Evolutionary conservation across 2,113 vertebrate genomes (phyloP).

Genomic region (Parus major): DNA sequence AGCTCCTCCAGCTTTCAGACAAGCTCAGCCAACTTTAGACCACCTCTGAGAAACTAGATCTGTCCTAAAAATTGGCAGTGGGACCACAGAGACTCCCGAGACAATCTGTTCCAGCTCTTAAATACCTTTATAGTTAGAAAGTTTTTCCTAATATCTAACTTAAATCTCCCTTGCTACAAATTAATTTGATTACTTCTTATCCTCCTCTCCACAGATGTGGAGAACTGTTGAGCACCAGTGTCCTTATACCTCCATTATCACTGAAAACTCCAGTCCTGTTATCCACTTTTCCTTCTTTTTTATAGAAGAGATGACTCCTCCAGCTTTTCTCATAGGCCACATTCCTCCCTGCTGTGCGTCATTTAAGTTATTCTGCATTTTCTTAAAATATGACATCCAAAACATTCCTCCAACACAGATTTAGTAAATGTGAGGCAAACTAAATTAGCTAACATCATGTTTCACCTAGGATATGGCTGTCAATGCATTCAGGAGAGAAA

Average conservation of each 20-base stretch:
- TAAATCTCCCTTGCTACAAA: neutral
- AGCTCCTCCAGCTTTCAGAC: neutral
- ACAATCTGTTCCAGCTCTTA: neutral
- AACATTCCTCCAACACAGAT: neutral
- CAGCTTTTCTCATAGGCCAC: neutral
- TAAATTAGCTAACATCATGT: neutral
- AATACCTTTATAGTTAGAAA: neutral
- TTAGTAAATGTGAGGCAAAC: neutral
- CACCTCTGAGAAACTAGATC: neutral
- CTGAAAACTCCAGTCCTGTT: neutral
- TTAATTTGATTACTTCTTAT: neutral
- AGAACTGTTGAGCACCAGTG: neutral
- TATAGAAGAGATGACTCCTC: neutral
- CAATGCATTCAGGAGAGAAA: neutral
- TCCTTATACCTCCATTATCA: neutral
- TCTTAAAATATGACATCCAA: neutral
- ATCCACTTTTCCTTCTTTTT: neutral
- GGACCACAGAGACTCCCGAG: fast-evolving
- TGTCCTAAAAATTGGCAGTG: neutral
- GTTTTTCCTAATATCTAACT: neutral
- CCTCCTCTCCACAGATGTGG: neutral
- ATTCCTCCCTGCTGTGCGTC: neutral
- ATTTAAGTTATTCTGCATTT: neutral
- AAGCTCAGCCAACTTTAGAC: neutral
- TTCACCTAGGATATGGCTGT: neutral